A percentile compares a stretch with the other conserved stretches of the same genome.
Evolutionary conservation across 1,140 invertebrate species (phyloP).

Genomic region (Drosophila mayri): DNA sequence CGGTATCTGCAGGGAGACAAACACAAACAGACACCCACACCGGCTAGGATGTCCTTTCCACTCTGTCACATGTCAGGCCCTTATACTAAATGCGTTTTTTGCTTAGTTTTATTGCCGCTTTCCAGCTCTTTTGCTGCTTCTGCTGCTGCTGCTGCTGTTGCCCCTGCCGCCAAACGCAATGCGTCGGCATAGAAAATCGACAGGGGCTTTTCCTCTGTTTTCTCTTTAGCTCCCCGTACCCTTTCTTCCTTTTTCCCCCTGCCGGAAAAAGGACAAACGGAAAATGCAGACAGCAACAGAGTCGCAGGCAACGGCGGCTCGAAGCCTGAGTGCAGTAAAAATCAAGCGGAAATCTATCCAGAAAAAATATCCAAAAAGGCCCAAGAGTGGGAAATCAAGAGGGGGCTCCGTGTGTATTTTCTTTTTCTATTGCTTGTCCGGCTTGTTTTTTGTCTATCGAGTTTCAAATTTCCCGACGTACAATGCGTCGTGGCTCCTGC

Average conservation of each 20-base stretch:
- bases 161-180: constrained; percentile 48
- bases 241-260: background rate
- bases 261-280: constrained; percentile 54
- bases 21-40: constrained; percentile 28
- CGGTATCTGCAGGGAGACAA: constrained; percentile 56
- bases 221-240: background rate
- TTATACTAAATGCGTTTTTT: constrained; percentile 78
- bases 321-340: constrained; percentile 78
- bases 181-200: constrained; percentile 73
- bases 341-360: constrained; percentile 71
- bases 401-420: constrained; percentile 53
- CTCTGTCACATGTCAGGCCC: constrained; percentile 63
- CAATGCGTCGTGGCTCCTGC: constrained; percentile 70
- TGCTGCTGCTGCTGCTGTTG: background rate
- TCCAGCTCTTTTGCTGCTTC: constrained; percentile 13
- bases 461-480: constrained; percentile 79
- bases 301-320: constrained; percentile 43
- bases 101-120: constrained; percentile 77
- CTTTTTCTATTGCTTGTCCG: constrained; percentile 78
- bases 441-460: constrained; percentile 75
- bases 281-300: constrained; percentile 69
- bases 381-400: constrained; percentile 24
- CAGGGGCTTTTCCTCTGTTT: constrained; percentile 44
- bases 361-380: constrained; percentile 14
- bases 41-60: constrained; percentile 22